Evolutionary conservation across 2,888 invertebrate species (phyloP), one percentile per base, ranked within the genome.

Genomic region (Tetragonisca angustula): DNA sequence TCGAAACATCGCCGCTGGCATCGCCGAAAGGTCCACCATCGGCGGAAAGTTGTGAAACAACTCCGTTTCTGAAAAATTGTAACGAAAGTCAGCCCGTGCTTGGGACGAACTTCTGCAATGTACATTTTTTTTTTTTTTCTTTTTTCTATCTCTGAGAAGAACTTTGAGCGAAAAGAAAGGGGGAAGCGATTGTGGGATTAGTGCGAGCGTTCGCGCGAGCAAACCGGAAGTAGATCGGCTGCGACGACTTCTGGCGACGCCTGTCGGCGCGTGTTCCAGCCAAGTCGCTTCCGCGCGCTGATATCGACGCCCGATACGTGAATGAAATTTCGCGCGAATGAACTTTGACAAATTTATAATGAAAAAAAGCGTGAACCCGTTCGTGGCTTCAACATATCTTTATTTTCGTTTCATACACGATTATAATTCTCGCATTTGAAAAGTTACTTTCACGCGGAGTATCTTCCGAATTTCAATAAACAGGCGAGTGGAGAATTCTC

Each of bases 231-330:
- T 76, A 62, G 62, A 76, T 76, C 61, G 15, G 2, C 15, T 4
- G 11, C 49, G 5, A 32, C 61, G 52, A 52, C 19, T 27, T 43
- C 36, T 9, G 5, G 70, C 62, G 62, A 62, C 62, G 50, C 21
- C 70, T 64, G 4, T 2, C 27, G 67, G 27, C 21, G 1, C 21
- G 11, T 52, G 24, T 6, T 5, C 19, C 4, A 52, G 15, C 4
- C 1, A 27, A 6, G 2, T 49, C 43, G 11, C 50, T 4, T 17
- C 24, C 11, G 15, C 19, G 11, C 24, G n/a, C 9, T 32, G 9
- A 21, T 61, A 76, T 61, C 76, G 24, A n/a, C 76, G 6, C 36
- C 21, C 32, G 70, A 43, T 76, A 70, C 4, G 11, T 54, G n/a
- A n/a, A n/a, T n/a, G n/a, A n/a, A n/a, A n/a, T 36, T 69, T 69